Evolutionary conservation across 2,888 invertebrate genomes (phyloP), one percentile per base, ranked within the genome.

Genomic region (Tachina grossa): DNA sequence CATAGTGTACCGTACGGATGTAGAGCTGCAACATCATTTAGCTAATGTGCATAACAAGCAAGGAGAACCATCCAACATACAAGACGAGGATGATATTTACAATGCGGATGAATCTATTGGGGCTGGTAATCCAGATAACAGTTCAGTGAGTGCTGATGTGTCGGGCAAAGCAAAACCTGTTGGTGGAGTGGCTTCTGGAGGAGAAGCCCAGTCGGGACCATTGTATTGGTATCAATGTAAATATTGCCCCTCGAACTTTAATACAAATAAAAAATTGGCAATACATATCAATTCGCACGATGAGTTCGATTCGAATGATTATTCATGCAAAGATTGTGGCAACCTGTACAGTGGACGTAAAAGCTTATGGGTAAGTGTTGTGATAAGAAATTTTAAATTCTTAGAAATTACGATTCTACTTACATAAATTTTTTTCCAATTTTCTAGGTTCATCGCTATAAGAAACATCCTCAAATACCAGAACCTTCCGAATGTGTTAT

Each of bases 261-360:
- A 93, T 83, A 91, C 93, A 13, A 92, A 92, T 86, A 93, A 93
- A 83, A 93, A 93, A 83, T 87, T 93, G 55, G 93, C 93, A 57
- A 92, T 93, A 47, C 93, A 93, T 84, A 92, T 93, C 31, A 93
- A 93, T 82, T 92, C 92, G 19, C 93, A 93, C 71, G 92, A 92
- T 61, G 93, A 92, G 87, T 92, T 92, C 82, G 92, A 93, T 84
- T 92, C 92, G 2, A 92, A 91, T 79, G 93, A 93, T 79, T 93
- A 93, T 76, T 93, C 93, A 39, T 93, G 93, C 87, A 93, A 93
- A 87, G 93, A 93, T 81, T 93, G 93, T 77, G 93, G 93, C 31
- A 93, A 93, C 85, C 92, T 93, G 0, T 93, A 93, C 83, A 92
- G 92, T 71, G 92, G 93, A 2, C 90, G 93, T 16, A 93, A 93